These are phyloP conservation scores for Drosophila bunnanda DNA, from an alignment of 2,888 invertebrate species.

Conservation along the genomic window DNA sequence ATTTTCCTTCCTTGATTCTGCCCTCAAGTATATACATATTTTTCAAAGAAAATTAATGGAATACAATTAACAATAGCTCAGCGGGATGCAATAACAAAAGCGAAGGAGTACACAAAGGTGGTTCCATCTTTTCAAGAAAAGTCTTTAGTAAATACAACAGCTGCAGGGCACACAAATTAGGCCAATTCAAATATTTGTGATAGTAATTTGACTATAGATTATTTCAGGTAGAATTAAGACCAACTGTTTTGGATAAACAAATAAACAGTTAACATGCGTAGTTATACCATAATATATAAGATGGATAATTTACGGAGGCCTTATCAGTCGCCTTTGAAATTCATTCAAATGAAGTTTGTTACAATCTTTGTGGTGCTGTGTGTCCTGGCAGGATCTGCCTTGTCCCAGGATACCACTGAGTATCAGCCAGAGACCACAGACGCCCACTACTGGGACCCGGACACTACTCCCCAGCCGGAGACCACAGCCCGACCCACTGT, in stretches of 20 bases:
- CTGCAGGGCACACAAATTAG: slow-evolving; percentile 8
- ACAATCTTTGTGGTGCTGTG: background rate
- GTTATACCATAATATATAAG: background rate
- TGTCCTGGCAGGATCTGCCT: background rate
- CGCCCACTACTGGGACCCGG: background rate
- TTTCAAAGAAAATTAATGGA: slow-evolving; percentile 31
- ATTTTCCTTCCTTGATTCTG: slow-evolving; percentile 1
- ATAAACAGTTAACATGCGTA: background rate
- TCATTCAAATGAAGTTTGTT: slow-evolving; percentile 11
- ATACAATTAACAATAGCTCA: slow-evolving; percentile 39
- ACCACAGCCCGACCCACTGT: background rate
- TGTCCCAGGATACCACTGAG: background rate
- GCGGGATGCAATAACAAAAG: slow-evolving; percentile 15
- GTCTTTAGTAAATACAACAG: slow-evolving; percentile 4
- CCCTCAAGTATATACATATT: slow-evolving; percentile 1
- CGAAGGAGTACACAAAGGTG: slow-evolving; percentile 11
- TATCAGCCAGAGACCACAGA: background rate
- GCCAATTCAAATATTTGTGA: slow-evolving; percentile 22
- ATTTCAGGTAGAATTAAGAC: background rate
- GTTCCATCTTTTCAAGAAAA: slow-evolving; percentile 11
- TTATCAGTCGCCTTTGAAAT: slow-evolving; percentile 2
- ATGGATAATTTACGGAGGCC: background rate
- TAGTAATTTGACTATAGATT: background rate
- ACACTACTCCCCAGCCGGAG: background rate
- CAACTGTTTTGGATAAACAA: slow-evolving; percentile 15